These are phyloP conservation scores for Matsumurasca onukii DNA, from an alignment of 1,140 invertebrate species.

Conservation along the genomic window DNA sequence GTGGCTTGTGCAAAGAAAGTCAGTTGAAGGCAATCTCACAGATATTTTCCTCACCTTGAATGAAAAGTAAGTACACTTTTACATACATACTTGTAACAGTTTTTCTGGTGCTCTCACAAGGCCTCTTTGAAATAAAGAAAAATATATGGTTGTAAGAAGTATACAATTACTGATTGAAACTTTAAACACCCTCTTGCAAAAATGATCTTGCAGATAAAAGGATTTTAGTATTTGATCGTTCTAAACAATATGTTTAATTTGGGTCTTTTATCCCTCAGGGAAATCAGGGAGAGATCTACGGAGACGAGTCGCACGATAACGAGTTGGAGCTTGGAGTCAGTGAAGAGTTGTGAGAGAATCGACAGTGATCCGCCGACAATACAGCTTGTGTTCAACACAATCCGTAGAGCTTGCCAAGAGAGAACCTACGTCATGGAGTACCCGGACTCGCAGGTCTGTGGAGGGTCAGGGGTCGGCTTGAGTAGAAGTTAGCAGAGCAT, in stretches of 20 bases:
- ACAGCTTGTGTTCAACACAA: constrained; percentile 61
- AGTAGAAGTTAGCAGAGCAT: too few species aligned
- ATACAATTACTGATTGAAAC: too few species aligned
- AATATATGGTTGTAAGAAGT: too few species aligned
- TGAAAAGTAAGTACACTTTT: constrained; percentile 44
- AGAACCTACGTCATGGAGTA: constrained; percentile 58
- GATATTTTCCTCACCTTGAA: constrained; percentile 36
- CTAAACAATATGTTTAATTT: too few species aligned
- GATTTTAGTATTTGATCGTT: too few species aligned
- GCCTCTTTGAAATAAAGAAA: too few species aligned
- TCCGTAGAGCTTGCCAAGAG: constrained; percentile 55
- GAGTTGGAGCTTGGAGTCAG: constrained; percentile 57
- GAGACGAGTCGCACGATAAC: constrained; percentile 53
- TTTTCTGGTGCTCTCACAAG: too few species aligned
- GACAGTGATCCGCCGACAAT: constrained; percentile 53
- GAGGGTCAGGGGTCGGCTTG: too few species aligned
- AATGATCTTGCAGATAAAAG: too few species aligned
- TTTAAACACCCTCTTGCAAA: too few species aligned
- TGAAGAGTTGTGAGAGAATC: constrained; percentile 56
- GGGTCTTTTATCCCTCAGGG: too few species aligned
- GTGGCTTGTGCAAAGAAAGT: constrained; percentile 24
- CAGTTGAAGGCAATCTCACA: neutral
- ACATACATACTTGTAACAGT: too few species aligned
- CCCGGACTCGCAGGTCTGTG: constrained; percentile 55
- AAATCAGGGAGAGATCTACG: constrained; percentile 49